Base-by-base conservation (phyloP, 2,797 vertebrate genomes). In the Schizothorax lantsangensis region DNA sequence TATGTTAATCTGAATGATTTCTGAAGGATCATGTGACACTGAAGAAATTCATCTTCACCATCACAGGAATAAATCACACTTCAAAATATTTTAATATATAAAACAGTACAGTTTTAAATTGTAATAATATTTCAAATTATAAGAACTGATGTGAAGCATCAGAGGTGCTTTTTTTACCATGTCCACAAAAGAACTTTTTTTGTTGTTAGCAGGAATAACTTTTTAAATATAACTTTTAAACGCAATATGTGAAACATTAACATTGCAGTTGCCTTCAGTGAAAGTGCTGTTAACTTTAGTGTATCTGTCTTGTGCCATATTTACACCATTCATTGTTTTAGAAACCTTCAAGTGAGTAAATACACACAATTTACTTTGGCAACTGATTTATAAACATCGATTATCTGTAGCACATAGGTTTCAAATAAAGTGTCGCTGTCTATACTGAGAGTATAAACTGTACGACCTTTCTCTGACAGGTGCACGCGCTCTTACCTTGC, bases 401-500 rank as follows among this genome's bases (percentile, higher is more conserved):
- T 12, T 19, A 54, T 74, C 14, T 66, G 14, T 68, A 33, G 57
- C n/a, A 30, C 5, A 26, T 0, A 47, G 23, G 23, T n/a, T 21
- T 78, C 4, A 84, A 52, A 78, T 26, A 26, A 77, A 49, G 43
- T 62, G 17, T 19, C 6, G 62, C 8, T n/a, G 36, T 83, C 1
- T 30, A 43, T 59, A n/a, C 23, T 15, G 17, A 45, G 85, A 54
- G 77, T 72, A 21, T 40, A 47, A 75, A 49, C 26, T 64, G 43
- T 17, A 30, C 57, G 85, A 86, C 71, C 69, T 81, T 78, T 74
- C 64, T 74, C 75, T 83, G 82, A 85, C 81, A 86, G 88, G 77
- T 68, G 85, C 79, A 81, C 54, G 30, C 43, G 81, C 64, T 74
- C 95, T 96, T 93, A 96, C 96, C 96, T 96, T 96, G 45, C 96